Conservation (phyloP, 2,113 vertebrate species). For the Hiodon alosoides region DNA sequence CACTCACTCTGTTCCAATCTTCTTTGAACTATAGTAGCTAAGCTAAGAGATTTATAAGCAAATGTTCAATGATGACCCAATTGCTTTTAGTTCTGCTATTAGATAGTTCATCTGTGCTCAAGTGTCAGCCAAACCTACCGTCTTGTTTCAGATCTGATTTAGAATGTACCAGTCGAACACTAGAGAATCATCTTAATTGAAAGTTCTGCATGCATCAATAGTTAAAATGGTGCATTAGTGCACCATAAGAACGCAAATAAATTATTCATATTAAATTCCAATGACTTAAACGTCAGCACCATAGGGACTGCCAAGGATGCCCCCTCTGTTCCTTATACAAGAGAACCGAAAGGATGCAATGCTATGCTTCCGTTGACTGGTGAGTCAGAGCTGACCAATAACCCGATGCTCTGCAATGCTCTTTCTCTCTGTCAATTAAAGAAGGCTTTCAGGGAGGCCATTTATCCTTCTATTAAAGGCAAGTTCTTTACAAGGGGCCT, state of each 20-base stretch:
- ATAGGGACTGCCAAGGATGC: not conserved
- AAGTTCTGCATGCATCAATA: not conserved
- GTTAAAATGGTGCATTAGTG: not conserved
- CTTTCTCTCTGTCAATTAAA: not conserved
- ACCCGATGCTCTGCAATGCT: not conserved
- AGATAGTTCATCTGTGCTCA: conserved; percentile 13
- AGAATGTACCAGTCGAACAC: not conserved
- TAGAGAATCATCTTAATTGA: not conserved
- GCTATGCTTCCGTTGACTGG: not conserved
- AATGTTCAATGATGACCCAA: conserved; percentile 9
- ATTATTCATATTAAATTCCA: not conserved
- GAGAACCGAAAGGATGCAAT: not conserved
- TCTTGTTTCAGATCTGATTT: conserved; percentile 17
- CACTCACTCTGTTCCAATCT: not conserved
- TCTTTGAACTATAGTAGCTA: not conserved
- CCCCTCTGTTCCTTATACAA: not conserved
- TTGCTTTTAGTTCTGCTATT: conserved; percentile 11
- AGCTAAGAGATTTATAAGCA: not conserved
- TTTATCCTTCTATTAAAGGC: not conserved
- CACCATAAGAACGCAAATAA: not conserved
- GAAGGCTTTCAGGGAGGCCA: not conserved
- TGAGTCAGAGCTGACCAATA: not conserved
- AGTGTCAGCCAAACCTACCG: conserved; percentile 11
- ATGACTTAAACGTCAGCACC: not conserved
- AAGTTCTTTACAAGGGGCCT: not conserved